A percentile compares a stretch with the other conserved stretches of the same genome.
Conservation (phyloP, 2,113 vertebrate genomes). For the Channa maculata region DNA sequence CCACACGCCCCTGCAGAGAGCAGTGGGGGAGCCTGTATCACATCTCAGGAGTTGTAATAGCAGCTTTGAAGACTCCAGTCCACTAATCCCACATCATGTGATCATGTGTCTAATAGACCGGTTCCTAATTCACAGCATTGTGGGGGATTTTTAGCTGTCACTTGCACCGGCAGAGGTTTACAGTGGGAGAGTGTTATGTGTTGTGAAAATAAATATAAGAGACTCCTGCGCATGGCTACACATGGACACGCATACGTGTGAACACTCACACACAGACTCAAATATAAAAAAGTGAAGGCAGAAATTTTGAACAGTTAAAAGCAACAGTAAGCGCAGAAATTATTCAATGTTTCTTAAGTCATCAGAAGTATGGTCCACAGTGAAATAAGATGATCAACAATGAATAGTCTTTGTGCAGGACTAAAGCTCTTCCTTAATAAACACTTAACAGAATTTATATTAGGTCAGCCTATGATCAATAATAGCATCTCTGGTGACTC, state of each 20-base stretch:
- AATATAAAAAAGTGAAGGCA: slow-evolving; percentile 29
- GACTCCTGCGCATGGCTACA: slow-evolving; percentile 50
- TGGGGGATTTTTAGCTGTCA: slow-evolving; percentile 81
- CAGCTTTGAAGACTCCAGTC: slow-evolving; percentile 83
- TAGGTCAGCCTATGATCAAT: slow-evolving; percentile 78
- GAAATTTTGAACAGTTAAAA: slow-evolving; percentile 52
- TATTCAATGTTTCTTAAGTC: slow-evolving; percentile 45
- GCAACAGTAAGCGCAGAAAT: slow-evolving; percentile 42
- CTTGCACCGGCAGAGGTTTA: slow-evolving; percentile 75
- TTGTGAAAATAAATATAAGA: slow-evolving; percentile 74
- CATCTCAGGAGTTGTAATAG: slow-evolving; percentile 85
- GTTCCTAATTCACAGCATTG: slow-evolving; percentile 82
- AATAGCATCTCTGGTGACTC: slow-evolving; percentile 74
- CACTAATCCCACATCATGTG: slow-evolving; percentile 84
- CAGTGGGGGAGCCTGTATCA: slow-evolving; percentile 82
- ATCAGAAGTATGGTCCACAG: slow-evolving; percentile 60
- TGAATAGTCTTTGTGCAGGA: slow-evolving; percentile 67
- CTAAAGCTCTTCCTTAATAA: slow-evolving; percentile 72
- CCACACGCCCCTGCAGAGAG: slow-evolving; percentile 81
- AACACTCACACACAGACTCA: slow-evolving; percentile 12
- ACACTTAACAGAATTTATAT: slow-evolving; percentile 79
- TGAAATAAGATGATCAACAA: slow-evolving; percentile 72
- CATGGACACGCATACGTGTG: slow-evolving; percentile 20
- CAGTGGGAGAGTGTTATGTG: slow-evolving; percentile 71
- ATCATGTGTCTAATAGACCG: slow-evolving; percentile 84